These are phyloP conservation scores for Plagiodera versicolora DNA, from an alignment of 2,888 invertebrate genomes.

Conservation along the genomic window DNA sequence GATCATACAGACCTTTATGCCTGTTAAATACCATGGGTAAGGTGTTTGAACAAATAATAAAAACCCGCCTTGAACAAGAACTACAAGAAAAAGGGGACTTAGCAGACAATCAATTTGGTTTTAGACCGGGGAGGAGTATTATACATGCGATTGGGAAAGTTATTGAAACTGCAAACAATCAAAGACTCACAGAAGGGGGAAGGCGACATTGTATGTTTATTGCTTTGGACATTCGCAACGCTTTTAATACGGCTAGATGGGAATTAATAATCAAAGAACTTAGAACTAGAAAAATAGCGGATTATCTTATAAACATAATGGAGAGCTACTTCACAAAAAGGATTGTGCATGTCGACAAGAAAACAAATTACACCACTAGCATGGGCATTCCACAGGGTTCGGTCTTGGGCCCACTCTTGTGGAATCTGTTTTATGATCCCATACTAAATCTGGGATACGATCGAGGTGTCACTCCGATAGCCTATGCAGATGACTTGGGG, in stretches of 20 bases:
- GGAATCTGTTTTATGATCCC: constrained; percentile 20
- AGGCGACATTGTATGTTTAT: too few species aligned
- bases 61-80: background rate
- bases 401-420: background rate
- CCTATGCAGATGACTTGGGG: too few species aligned
- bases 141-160: background rate
- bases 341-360: too few species aligned
- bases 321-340: too few species aligned
- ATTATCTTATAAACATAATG: background rate
- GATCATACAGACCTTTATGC: background rate
- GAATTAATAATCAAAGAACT: background rate
- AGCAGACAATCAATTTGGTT: background rate
- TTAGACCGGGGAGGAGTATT: background rate
- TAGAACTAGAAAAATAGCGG: background rate
- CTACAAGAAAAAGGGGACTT: background rate
- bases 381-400: constrained; percentile 5
- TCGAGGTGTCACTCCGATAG: too few species aligned
- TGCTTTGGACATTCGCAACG: constrained; percentile 14
- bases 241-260: constrained; percentile 12
- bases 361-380: too few species aligned
- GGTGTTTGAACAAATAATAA: background rate
- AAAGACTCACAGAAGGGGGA: too few species aligned
- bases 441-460: too few species aligned
- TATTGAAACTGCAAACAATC: too few species aligned
- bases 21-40: background rate